These are phyloP conservation scores for Drosophila anomalata DNA, from an alignment of 2,888 invertebrate species.

Conservation along the genomic window DNA sequence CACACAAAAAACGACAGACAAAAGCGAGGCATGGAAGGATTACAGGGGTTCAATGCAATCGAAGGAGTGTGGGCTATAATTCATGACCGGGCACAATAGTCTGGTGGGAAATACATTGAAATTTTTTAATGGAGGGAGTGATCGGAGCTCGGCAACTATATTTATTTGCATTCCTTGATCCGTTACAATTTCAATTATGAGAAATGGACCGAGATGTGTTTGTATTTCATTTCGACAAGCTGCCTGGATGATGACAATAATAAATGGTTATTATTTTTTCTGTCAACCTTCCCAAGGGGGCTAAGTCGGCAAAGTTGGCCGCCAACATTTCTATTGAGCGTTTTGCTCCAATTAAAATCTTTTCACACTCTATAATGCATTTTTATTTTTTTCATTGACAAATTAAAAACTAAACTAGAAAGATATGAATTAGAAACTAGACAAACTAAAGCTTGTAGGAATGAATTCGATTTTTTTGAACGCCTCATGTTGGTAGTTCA, in stretches of 20 bases:
- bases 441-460: too few relatives aligned
- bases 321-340: conserved; percentile 9
- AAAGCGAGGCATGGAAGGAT: conserved; percentile 19
- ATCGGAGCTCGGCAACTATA: conserved; percentile 35
- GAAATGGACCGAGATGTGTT: conserved; percentile 52
- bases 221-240: conserved; percentile 67
- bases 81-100: conserved; percentile 27
- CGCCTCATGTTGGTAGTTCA: too few relatives aligned
- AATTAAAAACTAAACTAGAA: too few relatives aligned
- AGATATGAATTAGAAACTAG: too few relatives aligned
- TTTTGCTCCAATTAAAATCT: conserved; percentile 12
- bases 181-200: conserved; percentile 67
- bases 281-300: conserved; percentile 6
- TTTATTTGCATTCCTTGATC: conserved; percentile 58
- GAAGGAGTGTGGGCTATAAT: conserved; percentile 34
- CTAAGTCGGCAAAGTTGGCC: conserved; percentile 17
- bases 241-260: conserved; percentile 39
- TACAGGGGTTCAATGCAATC: conserved; percentile 7
- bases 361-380: not conserved
- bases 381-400: not conserved
- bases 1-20: not conserved
- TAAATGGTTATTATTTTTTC: conserved; percentile 25
- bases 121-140: conserved; percentile 21
- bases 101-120: conserved; percentile 51
- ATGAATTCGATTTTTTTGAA: too few relatives aligned